These are phyloP conservation scores for Lucilia cuprina DNA, from an alignment of 1,140 invertebrate genomes.

Conservation along the genomic window DNA sequence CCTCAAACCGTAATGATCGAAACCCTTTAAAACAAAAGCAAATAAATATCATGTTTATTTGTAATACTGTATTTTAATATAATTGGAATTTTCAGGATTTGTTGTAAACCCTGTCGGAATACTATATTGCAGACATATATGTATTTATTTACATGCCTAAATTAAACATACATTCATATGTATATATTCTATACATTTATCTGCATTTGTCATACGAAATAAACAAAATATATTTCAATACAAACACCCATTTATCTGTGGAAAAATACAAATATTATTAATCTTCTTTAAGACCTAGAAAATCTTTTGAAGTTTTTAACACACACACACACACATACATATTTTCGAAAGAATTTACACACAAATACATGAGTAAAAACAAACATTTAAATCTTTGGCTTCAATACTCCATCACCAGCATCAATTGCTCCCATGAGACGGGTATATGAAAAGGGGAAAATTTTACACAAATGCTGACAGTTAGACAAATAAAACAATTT, in stretches of 20 bases:
- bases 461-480: neutral
- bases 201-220: neutral
- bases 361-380: neutral
- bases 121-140: neutral
- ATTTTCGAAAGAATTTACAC: neutral
- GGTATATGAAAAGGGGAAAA: no score
- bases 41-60: neutral
- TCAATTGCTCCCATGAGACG: neutral
- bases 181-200: neutral
- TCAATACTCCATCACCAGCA: neutral
- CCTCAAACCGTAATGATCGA: no score
- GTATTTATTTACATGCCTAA: neutral
- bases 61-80: neutral
- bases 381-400: neutral
- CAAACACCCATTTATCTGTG: neutral
- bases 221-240: neutral
- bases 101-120: neutral
- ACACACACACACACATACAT: neutral
- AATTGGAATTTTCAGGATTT: slow-evolving; percentile 5
- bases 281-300: slow-evolving; percentile 24
- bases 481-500: neutral
- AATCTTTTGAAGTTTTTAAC: slow-evolving; percentile 22
- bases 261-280: slow-evolving; percentile 26
- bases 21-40: no score
- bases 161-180: neutral